Conservation (phyloP, 1,140 invertebrate genomes). For the Microplitis demolitor region DNA sequence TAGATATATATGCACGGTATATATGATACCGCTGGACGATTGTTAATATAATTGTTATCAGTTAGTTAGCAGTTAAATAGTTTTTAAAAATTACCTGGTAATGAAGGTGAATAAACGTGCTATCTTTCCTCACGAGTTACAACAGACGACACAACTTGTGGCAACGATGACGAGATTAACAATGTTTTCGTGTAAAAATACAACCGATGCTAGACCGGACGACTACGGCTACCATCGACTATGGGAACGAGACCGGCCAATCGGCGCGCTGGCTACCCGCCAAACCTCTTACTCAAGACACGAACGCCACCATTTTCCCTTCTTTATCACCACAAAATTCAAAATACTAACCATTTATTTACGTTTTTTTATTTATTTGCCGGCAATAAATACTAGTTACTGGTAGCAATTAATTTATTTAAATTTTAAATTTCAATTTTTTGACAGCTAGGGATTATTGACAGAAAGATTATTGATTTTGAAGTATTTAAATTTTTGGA, state of each 20-base stretch:
- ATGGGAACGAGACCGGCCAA: slow-evolving; percentile 41
- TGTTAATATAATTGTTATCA: not conserved
- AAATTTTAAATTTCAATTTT: no score
- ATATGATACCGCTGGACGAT: not conserved
- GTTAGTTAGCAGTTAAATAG: slow-evolving; percentile 33
- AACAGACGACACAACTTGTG: slow-evolving; percentile 30
- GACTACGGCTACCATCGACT: slow-evolving; percentile 44
- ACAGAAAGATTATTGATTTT: no score
- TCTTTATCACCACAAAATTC: not conserved
- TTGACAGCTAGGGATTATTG: no score
- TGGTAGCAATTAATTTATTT: not conserved
- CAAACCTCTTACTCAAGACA: slow-evolving; percentile 8
- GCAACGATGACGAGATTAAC: slow-evolving; percentile 41
- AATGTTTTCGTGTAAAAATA: slow-evolving; percentile 45
- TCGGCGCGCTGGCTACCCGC: slow-evolving; percentile 28
- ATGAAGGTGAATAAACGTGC: not conserved
- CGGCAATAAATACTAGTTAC: not conserved
- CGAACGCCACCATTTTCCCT: slow-evolving; percentile 15
- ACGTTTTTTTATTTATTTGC: not conserved
- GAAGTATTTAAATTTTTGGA: not conserved
- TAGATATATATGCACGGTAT: not conserved
- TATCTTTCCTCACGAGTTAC: slow-evolving; percentile 15
- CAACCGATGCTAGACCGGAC: slow-evolving; percentile 46
- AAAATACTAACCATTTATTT: not conserved
- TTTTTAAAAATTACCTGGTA: slow-evolving; percentile 10